Conservation (phyloP, 2,888 invertebrate species). For the Noctua janthina region DNA sequence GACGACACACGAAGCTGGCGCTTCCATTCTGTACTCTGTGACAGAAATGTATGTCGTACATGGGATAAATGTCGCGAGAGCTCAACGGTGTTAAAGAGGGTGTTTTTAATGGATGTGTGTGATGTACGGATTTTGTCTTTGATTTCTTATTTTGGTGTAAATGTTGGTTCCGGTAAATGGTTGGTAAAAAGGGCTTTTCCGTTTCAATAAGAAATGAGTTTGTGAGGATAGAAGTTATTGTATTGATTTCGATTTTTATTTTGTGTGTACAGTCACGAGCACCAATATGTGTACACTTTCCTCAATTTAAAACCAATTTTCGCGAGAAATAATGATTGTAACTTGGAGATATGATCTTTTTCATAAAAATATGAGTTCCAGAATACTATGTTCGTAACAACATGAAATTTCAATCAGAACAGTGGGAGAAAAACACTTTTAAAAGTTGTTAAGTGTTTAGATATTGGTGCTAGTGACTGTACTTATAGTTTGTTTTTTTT, state of each 20-base stretch:
- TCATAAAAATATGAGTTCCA: too few relatives aligned
- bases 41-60: constrained; percentile 50
- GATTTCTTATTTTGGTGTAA: constrained; percentile 33
- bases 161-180: background rate
- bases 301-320: too few relatives aligned
- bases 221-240: background rate
- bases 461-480: too few relatives aligned
- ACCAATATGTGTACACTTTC: too few relatives aligned
- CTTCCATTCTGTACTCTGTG: background rate
- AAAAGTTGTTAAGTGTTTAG: too few relatives aligned
- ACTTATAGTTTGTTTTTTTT: too few relatives aligned
- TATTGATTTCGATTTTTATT: background rate
- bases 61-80: constrained; percentile 56
- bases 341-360: too few relatives aligned
- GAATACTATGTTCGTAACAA: too few relatives aligned
- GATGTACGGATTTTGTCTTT: constrained; percentile 30
- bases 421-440: too few relatives aligned
- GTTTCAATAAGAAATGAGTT: background rate
- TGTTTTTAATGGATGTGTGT: constrained; percentile 54
- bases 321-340: too few relatives aligned
- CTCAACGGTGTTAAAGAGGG: constrained; percentile 30
- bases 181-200: background rate
- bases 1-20: background rate
- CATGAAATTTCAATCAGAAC: too few relatives aligned
- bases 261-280: too few relatives aligned